Evolutionary conservation across 2,797 vertebrate genomes (phyloP).

Genomic region (Tokudaia tokunoshimensis): DNA sequence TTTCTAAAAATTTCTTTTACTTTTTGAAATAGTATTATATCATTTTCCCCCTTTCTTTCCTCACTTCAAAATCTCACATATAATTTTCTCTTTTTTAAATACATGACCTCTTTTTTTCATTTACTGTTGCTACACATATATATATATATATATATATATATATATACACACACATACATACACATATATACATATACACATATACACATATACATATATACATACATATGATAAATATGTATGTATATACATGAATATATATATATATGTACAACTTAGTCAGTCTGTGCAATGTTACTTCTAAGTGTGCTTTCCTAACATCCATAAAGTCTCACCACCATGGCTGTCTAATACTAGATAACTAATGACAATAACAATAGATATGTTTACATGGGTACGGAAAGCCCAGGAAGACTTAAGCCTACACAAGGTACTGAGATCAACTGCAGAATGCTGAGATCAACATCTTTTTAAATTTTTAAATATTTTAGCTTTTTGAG

Average conservation of each 20-base stretch:
- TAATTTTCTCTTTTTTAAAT: background rate
- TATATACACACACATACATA: background rate
- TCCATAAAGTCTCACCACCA: background rate
- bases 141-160: background rate
- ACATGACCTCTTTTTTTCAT: background rate
- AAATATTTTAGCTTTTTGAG: background rate
- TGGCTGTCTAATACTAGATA: background rate
- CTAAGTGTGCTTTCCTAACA: background rate
- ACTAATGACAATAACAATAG: background rate
- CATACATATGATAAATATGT: background rate
- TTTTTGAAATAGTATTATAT: background rate
- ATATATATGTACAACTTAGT: background rate
- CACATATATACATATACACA: background rate
- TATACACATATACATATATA: background rate
- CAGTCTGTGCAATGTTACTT: background rate
- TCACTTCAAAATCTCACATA: background rate
- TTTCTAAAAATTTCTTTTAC: background rate
- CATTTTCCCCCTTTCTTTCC: too few relatives aligned
- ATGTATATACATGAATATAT: background rate
- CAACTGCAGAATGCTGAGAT: background rate
- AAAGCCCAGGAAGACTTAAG: background rate
- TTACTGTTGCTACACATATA: background rate
- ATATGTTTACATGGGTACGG: too few relatives aligned
- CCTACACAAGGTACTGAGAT: background rate
- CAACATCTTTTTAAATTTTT: background rate